phyloP scores from a whole-genome alignment of 2,113 vertebrate genomes.

The Maccullochella peelii region DNA sequence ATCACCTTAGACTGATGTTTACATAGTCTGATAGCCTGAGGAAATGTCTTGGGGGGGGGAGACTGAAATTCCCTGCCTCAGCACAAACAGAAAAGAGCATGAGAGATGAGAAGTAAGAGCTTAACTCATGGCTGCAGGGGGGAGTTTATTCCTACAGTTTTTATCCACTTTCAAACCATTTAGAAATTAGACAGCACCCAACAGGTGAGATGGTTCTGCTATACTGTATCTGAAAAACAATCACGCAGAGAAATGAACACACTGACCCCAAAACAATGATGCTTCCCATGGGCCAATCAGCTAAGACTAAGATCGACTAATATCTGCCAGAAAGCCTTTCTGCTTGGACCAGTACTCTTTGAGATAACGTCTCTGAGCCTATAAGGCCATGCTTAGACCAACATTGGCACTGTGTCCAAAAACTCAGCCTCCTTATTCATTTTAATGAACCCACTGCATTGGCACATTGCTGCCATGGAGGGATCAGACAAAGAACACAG shows the following conservation, averaged over 20 bases:
- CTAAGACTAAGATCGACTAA: neutral
- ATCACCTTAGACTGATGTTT: constrained; percentile 75
- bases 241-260: constrained; percentile 3
- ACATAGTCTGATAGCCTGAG: constrained; percentile 68
- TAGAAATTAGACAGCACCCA: constrained; percentile 6
- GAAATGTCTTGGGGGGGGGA: constrained; percentile 56
- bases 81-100: constrained; percentile 54
- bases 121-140: constrained; percentile 42
- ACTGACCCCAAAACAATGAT: neutral
- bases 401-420: neutral
- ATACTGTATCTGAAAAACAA: constrained; percentile 2
- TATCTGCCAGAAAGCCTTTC: no score
- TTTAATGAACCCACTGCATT: neutral
- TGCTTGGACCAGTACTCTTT: neutral
- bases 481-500: neutral
- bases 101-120: constrained; percentile 51
- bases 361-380: neutral
- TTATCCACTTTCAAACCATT: constrained; percentile 40
- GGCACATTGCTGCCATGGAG: neutral
- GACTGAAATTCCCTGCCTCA: constrained; percentile 56
- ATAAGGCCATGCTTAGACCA: neutral
- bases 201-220: neutral
- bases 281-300: neutral
- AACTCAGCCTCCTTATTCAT: neutral
- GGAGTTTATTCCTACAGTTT: neutral